phyloP scores from a whole-genome alignment of 2,113 vertebrate genomes.

The Heterochromis multidens region DNA sequence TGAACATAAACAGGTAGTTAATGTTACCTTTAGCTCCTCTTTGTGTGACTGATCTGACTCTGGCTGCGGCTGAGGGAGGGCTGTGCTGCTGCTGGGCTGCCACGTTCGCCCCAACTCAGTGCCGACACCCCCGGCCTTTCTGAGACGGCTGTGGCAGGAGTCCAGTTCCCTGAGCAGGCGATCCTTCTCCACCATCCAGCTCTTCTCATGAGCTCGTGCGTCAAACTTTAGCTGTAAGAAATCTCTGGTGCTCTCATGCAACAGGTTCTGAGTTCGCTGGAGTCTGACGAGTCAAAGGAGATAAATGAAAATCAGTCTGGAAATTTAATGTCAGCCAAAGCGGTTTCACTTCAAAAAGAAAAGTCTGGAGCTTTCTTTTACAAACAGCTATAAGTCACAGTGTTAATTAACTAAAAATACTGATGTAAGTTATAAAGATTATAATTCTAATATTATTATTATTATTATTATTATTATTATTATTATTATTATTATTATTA shows the following conservation, averaged over 20 bases:
- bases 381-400: neutral
- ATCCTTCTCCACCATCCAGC: slow-evolving; percentile 94
- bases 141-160: slow-evolving; percentile 62
- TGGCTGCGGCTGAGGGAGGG: slow-evolving; percentile 31
- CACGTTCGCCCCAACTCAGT: neutral
- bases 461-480: too few relatives aligned
- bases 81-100: slow-evolving; percentile 20
- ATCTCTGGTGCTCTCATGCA: slow-evolving; percentile 91
- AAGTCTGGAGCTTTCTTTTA: neutral
- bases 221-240: slow-evolving; percentile 89
- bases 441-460: too few relatives aligned
- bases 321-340: neutral
- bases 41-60: slow-evolving; percentile 66
- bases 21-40: slow-evolving; percentile 82
- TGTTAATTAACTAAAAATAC: neutral
- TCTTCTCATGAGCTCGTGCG: slow-evolving; percentile 82
- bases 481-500: too few relatives aligned
- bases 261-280: slow-evolving; percentile 84
- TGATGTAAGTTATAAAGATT: neutral
- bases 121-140: slow-evolving; percentile 25
- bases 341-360: neutral
- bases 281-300: slow-evolving; percentile 71
- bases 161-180: slow-evolving; percentile 80
- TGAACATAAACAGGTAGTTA: neutral
- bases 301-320: neutral